Evolutionary conservation across 2,888 invertebrate species (phyloP).

Genomic region (Zygogramma bicolorata): DNA sequence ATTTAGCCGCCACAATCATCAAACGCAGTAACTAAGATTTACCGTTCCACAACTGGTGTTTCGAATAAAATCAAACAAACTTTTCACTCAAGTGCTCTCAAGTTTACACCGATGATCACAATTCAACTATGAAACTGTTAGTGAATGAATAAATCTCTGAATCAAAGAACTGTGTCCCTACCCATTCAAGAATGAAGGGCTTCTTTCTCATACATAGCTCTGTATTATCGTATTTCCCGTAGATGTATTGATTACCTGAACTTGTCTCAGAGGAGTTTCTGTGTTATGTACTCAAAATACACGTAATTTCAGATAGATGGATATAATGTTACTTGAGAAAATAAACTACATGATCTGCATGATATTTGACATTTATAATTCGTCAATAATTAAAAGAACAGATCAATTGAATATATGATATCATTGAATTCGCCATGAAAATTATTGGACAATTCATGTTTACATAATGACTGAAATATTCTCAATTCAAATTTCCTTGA

Average conservation of each 20-base stretch:
- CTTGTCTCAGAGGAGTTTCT: constrained; percentile 30
- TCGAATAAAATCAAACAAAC: too few species aligned
- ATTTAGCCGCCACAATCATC: not conserved
- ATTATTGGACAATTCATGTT: too few species aligned
- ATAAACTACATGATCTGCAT: not conserved
- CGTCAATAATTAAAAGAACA: not conserved
- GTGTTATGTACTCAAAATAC: constrained; percentile 13
- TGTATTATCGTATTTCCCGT: constrained; percentile 40
- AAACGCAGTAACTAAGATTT: not conserved
- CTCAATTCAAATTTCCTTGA: too few species aligned
- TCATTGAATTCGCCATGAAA: too few species aligned
- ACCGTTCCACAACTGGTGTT: not conserved
- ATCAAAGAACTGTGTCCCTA: constrained; percentile 44
- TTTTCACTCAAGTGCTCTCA: not conserved
- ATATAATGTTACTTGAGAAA: not conserved
- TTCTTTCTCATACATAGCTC: constrained; percentile 54
- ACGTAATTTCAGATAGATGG: not conserved
- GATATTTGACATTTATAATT: not conserved
- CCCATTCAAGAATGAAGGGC: constrained; percentile 58
- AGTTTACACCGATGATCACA: constrained; percentile 27
- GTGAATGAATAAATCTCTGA: constrained; percentile 47
- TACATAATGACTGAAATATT: too few species aligned
- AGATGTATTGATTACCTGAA: constrained; percentile 50
- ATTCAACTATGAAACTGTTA: constrained; percentile 49
- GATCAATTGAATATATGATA: not conserved